These are phyloP conservation scores for Caenorhabditis latens DNA, from an alignment of 1,140 invertebrate species.

Conservation along the genomic window DNA sequence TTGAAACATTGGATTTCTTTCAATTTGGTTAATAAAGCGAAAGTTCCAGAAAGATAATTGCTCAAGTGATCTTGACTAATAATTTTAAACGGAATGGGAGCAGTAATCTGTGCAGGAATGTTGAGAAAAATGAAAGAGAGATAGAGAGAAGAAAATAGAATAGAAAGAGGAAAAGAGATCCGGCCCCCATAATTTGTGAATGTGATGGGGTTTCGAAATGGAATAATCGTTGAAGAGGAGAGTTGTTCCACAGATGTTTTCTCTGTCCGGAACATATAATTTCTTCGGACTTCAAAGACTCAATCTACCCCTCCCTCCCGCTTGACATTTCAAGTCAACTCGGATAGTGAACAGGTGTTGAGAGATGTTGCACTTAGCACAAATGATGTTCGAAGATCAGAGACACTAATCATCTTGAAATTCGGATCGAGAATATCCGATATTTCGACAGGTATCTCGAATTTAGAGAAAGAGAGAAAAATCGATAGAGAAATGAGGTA, in stretches of 20 bases:
- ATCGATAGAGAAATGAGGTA: constrained; percentile 9
- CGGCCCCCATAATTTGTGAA: constrained; percentile 39
- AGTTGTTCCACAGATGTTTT: constrained; percentile 36
- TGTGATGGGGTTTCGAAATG: constrained; percentile 47
- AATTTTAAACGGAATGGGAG: too few relatives aligned
- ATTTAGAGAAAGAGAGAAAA: constrained; percentile 35
- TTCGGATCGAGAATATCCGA: neutral
- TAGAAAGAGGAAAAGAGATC: neutral
- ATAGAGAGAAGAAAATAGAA: neutral
- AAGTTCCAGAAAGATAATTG: too few relatives aligned
- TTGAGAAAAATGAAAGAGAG: neutral
- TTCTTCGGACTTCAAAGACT: constrained; percentile 6
- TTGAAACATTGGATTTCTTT: too few relatives aligned
- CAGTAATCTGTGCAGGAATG: neutral
- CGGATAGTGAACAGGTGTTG: constrained; percentile 7
- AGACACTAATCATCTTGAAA: constrained; percentile 16
- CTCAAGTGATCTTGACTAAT: too few relatives aligned
- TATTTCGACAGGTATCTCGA: neutral
- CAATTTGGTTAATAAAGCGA: too few relatives aligned
- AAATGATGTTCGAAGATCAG: constrained; percentile 33
- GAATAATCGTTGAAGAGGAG: constrained; percentile 37
- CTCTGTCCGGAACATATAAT: neutral
- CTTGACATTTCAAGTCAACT: neutral
- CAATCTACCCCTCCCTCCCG: neutral
- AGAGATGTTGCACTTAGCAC: constrained; percentile 17